Base-by-base conservation (phyloP, 2,797 vertebrate species). In the Champsocephalus gunnari region DNA sequence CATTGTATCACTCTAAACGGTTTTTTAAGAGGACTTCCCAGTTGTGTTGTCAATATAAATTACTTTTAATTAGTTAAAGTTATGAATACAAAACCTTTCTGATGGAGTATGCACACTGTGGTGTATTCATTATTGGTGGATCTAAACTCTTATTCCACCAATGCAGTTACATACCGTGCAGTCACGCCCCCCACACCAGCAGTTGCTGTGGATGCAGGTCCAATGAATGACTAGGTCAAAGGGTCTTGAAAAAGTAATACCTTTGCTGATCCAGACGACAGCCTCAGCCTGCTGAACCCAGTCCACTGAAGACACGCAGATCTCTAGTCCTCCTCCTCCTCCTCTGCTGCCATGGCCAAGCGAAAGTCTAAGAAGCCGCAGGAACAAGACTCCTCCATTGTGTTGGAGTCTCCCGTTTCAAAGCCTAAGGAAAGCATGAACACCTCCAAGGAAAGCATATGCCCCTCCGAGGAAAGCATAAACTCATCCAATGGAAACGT, bases 161-260 rank as follows among this genome's bases (percentile, higher is more conserved):
- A 47, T 53, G 43, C n/a, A 45, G 56, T 73, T 73, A 47, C 57
- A 80, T 51, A 71, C 66, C 17, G 13, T n/a, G 41, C 55, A 38
- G 32, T 21, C 56, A 38, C 50, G 1, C 53, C 58, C 44, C 66
- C 57, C 50, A 34, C 19, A 55, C 34, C 12, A 21, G 5, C 63
- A 68, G 74, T 53, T 68, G 66, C 78, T 75, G 62, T 57, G 59
- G 45, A 12, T 44, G 44, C 50, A 70, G 67, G 75, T 65, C 75
- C 75, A 72, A 72, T 77, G 66, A 74, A 43, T 69, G 73, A 53
- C 66, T 56, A 48, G 54, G 75, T 54, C 79, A 73, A 50, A 74
- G 54, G 50, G 57, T 64, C 56, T 51, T 5, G 17, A 63, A 28
- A 73, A 66, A 44, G 3, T 78, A 68, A 81, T 58, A 63, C 57